phyloP scores from a whole-genome alignment of 2,113 vertebrate genomes.

The Larimichthys crocea region DNA sequence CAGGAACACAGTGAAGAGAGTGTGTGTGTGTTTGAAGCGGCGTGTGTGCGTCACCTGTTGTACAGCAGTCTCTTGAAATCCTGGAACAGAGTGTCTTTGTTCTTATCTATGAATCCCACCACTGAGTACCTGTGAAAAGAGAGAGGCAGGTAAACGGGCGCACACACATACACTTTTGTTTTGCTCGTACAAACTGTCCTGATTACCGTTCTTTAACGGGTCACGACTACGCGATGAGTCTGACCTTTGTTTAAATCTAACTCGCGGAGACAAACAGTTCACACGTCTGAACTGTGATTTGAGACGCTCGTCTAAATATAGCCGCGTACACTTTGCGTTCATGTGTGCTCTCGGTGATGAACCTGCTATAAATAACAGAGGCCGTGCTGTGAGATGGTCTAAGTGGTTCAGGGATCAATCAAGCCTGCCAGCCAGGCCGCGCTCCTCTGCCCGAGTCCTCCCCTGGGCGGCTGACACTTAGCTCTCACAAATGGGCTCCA shows the following conservation, averaged over 20 bases:
- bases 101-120: slow-evolving; percentile 97
- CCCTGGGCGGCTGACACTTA: slow-evolving; percentile 56
- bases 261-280: background rate
- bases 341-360: background rate
- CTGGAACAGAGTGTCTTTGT: slow-evolving; percentile 99
- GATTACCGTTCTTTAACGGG: background rate
- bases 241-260: background rate
- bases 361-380: slow-evolving; percentile 6
- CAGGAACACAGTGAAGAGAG: slow-evolving; percentile 6
- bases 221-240: background rate
- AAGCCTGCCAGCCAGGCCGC: slow-evolving; percentile 9
- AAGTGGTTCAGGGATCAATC: slow-evolving; percentile 68
- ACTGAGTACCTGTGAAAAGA: slow-evolving; percentile 90
- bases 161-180: slow-evolving; percentile 6
- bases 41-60: slow-evolving; percentile 89
- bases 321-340: background rate
- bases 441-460: slow-evolving; percentile 3
- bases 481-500: slow-evolving; percentile 58
- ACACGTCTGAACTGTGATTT: background rate
- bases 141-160: slow-evolving; percentile 10
- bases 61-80: slow-evolving; percentile 99
- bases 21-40: background rate
- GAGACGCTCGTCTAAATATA: background rate
- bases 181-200: background rate
- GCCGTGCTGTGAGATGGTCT: slow-evolving; percentile 35